Base-by-base conservation (phyloP, 2,888 invertebrate genomes). In the Meandrusa payeni region DNA sequence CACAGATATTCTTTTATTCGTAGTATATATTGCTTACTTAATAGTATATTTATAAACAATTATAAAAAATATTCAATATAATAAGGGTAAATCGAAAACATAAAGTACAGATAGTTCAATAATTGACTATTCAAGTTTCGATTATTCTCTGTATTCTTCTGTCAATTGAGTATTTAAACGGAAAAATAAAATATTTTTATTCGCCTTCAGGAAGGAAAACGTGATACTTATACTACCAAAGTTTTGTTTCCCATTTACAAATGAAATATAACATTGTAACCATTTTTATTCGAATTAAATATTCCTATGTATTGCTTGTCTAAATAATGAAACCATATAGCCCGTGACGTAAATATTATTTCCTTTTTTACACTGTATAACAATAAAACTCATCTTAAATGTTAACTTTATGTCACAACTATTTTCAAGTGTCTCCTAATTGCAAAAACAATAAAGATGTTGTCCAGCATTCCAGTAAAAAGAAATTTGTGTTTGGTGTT, bases 401-500 rank as follows among this genome's bases (percentile, higher is more conserved):
- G 87, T 85, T 87, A 77, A 83, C 83, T 75, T 66, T 87, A 65
- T 85, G 85, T 69, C 86, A 87, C 70, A 86, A 87, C 58, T 87
- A 79, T 68, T 87, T 85, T 67, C 70, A 76, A 51, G 78, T 86
- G 48, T 63, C 67, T 32, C 63, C 71, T 50, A 76, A 68, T 57
- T 81, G 74, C 60, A 85, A 80, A 63, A 79, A 69, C 51, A 71
- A 56, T 48, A 80, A 79, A 59, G 82, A 85, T 76, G 79, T 66
- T 50, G 62, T 52, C 19, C 78, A 76, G 52, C 72, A 75, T 51
- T 66, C 66, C 48, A 77, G 76, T 54, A 79, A 72, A 54, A 76
- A 72, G 60, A 80, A 82, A 67, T 91, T 97, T 59, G 88, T 95
- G 48, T 89, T 97, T 62, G 99, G 98, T 61, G 89, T 97, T 55